Conservation (phyloP, 2,888 invertebrate genomes). For the Leptura quadrifasciata region DNA sequence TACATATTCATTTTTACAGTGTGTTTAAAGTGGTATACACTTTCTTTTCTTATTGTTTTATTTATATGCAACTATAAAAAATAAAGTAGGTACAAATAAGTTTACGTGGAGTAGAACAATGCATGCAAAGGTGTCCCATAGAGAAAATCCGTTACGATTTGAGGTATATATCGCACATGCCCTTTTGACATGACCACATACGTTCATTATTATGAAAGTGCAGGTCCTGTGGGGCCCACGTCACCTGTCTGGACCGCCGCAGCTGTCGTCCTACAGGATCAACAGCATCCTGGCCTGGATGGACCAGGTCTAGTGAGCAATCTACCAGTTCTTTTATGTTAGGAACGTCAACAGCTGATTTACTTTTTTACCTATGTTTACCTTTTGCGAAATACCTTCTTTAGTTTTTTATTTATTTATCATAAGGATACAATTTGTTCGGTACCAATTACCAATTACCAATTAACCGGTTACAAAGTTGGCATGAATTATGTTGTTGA, state of each 20-base stretch:
- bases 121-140: conserved; percentile 52
- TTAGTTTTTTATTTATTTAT: background rate
- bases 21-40: background rate
- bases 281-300: conserved; percentile 46
- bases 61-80: conserved; percentile 5
- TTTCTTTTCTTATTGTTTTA: background rate
- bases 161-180: conserved; percentile 55
- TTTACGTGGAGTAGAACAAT: conserved; percentile 33
- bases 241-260: conserved; percentile 52
- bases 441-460: no score
- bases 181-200: conserved; percentile 61
- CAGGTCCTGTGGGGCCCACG: conserved; percentile 50
- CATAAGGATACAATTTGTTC: background rate
- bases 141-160: conserved; percentile 59
- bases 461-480: no score
- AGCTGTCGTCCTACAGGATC: conserved; percentile 47
- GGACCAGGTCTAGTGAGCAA: conserved; percentile 44
- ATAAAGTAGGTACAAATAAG: conserved; percentile 29
- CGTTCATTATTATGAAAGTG: conserved; percentile 56
- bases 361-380: conserved; percentile 27
- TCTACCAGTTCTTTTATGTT: conserved; percentile 39
- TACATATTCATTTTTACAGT: no score
- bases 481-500: no score
- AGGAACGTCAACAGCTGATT: conserved; percentile 51
- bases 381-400: conserved; percentile 37